A percentile compares a stretch with the other conserved stretches of the same genome.
Conservation (phyloP, 2,797 vertebrate genomes). For the Rhadinocentrus ornatus region DNA sequence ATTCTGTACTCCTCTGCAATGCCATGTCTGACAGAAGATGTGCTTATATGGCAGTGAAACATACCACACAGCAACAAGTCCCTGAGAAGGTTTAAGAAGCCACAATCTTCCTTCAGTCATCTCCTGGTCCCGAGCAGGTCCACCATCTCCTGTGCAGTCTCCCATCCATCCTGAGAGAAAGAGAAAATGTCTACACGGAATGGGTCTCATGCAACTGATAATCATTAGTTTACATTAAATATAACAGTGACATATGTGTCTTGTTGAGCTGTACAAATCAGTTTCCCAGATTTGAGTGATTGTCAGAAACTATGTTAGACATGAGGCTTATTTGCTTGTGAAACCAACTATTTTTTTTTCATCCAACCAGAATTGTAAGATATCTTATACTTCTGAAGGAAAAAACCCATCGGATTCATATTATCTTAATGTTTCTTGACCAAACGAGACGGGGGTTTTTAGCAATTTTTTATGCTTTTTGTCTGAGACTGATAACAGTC, state of each 20-base stretch:
- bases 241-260: conserved; percentile 27
- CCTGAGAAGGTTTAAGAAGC: conserved; percentile 53
- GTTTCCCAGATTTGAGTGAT: conserved; percentile 22
- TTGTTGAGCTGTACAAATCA: conserved; percentile 30
- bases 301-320: conserved; percentile 10
- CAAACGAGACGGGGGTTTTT: background rate
- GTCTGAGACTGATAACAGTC: background rate
- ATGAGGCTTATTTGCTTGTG: background rate
- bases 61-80: conserved; percentile 38
- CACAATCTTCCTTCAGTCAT: conserved; percentile 41
- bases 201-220: conserved; percentile 42
- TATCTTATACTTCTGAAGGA: background rate
- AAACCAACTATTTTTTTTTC: too few species aligned
- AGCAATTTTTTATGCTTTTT: background rate
- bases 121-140: conserved; percentile 27
- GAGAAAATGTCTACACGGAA: conserved; percentile 53
- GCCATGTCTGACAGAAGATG: conserved; percentile 65
- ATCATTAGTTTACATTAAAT: conserved; percentile 43
- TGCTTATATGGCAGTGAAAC: conserved; percentile 61
- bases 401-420: background rate
- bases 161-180: conserved; percentile 28
- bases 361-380: background rate
- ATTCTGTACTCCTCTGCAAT: conserved; percentile 28
- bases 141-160: conserved; percentile 44
- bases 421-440: background rate